Conservation (phyloP, 2,888 invertebrate genomes). For the Mylabris sibirica region DNA sequence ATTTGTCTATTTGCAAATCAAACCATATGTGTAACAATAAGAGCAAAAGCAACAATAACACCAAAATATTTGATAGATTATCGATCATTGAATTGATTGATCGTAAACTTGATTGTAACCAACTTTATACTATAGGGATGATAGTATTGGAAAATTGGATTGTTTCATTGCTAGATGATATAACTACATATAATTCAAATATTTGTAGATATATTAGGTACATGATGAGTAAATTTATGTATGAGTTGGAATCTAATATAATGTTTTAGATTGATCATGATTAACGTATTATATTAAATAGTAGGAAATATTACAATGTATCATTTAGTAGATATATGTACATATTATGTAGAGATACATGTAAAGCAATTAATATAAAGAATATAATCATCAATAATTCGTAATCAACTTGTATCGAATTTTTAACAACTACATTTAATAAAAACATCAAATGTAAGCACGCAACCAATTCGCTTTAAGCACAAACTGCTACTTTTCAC, state of each 20-base stretch:
- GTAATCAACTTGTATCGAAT: not conserved
- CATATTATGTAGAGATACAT: not conserved
- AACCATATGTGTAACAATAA: not conserved
- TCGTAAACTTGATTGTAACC: not conserved
- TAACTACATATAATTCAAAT: not conserved
- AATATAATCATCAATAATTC: constrained; percentile 5
- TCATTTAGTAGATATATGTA: not conserved
- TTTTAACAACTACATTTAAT: not conserved
- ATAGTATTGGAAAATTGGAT: not conserved
- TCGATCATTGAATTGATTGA: not conserved
- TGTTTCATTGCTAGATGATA: not conserved
- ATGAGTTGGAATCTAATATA: constrained; percentile 35
- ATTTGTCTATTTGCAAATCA: constrained; percentile 5
- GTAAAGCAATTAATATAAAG: not conserved
- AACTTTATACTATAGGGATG: not conserved
- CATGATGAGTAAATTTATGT: constrained; percentile 39
- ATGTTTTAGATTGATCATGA: constrained; percentile 33
- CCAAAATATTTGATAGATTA: not conserved
- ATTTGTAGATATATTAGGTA: constrained; percentile 32
- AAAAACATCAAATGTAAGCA: not conserved
- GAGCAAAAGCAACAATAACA: not conserved
- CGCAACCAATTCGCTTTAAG: not conserved
- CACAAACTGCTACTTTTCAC: not conserved
- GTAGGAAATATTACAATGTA: constrained; percentile 27
- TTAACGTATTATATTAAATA: constrained; percentile 34